These are phyloP conservation scores for Hydrophis major DNA, from an alignment of 2,797 vertebrate genomes.

Conservation along the genomic window DNA sequence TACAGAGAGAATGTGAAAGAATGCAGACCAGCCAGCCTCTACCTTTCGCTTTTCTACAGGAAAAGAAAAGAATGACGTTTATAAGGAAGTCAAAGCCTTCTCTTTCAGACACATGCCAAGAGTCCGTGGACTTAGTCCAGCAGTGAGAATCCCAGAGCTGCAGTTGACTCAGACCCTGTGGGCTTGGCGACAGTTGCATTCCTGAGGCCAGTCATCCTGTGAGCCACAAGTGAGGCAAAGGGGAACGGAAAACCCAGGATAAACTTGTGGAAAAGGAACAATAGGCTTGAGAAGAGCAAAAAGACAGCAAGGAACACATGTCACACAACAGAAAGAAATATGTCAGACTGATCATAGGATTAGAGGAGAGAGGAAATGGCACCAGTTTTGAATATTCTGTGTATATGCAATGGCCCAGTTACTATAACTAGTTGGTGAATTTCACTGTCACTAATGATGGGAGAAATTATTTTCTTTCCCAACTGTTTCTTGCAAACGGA, in stretches of 20 bases:
- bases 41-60: not conserved
- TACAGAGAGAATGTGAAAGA: not conserved
- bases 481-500: not conserved
- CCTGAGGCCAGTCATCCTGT: slow-evolving; percentile 12
- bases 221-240: not conserved
- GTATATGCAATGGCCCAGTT: not conserved
- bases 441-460: not conserved
- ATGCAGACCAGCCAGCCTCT: not conserved
- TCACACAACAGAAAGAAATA: not conserved
- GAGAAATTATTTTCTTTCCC: not conserved
- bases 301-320: not conserved
- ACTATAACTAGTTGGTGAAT: not conserved
- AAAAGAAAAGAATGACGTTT: not conserved
- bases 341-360: not conserved
- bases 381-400: not conserved
- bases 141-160: not conserved
- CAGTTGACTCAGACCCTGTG: not conserved
- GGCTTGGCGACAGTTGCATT: slow-evolving; percentile 8
- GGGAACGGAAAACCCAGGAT: not conserved
- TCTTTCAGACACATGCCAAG: too few relatives aligned
- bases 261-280: not conserved
- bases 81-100: not conserved
- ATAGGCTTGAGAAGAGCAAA: not conserved
- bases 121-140: not conserved
- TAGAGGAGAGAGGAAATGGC: not conserved